These are phyloP conservation scores for Ameiurus melas DNA, from an alignment of 2,113 vertebrate genomes.

Conservation along the genomic window DNA sequence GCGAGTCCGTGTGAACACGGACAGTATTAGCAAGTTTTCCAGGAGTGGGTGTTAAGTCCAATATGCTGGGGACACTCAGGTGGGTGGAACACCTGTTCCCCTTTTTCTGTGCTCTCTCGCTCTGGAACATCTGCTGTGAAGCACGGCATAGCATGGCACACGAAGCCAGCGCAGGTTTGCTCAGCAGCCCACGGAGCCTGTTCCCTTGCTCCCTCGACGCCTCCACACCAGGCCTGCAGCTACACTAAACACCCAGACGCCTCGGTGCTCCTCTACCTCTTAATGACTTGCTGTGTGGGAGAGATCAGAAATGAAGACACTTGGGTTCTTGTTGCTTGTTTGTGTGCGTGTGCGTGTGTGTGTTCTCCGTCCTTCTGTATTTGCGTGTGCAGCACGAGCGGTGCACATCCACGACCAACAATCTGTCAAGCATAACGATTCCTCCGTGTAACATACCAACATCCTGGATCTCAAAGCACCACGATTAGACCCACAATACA, in stretches of 20 bases:
- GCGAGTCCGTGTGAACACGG: not conserved
- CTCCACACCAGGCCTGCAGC: conserved; percentile 46
- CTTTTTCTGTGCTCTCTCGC: conserved; percentile 22
- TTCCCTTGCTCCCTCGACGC: conserved; percentile 42
- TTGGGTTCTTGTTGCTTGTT: conserved; percentile 7
- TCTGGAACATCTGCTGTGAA: conserved; percentile 49
- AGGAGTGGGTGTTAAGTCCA: conserved; percentile 46
- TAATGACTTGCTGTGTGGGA: conserved; percentile 43
- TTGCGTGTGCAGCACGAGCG: not conserved
- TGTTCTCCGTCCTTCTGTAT: not conserved
- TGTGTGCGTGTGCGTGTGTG: conserved; percentile 25
- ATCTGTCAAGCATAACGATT: conserved; percentile 31
- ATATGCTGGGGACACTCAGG: conserved; percentile 41
- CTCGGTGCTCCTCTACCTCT: conserved; percentile 29
- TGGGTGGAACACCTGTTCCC: conserved; percentile 55
- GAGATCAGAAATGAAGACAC: conserved; percentile 37
- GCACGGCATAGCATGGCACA: conserved; percentile 17
- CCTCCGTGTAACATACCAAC: not conserved
- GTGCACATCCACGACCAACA: conserved; percentile 17
- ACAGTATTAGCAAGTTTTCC: conserved; percentile 24
- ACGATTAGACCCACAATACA: conserved; percentile 7
- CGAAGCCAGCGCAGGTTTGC: conserved; percentile 35
- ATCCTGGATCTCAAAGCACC: conserved; percentile 6
- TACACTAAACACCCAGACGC: conserved; percentile 30
- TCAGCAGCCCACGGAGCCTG: conserved; percentile 43